Conservation (phyloP, 2,797 vertebrate genomes). For the Pipistrellus pygmaeus region DNA sequence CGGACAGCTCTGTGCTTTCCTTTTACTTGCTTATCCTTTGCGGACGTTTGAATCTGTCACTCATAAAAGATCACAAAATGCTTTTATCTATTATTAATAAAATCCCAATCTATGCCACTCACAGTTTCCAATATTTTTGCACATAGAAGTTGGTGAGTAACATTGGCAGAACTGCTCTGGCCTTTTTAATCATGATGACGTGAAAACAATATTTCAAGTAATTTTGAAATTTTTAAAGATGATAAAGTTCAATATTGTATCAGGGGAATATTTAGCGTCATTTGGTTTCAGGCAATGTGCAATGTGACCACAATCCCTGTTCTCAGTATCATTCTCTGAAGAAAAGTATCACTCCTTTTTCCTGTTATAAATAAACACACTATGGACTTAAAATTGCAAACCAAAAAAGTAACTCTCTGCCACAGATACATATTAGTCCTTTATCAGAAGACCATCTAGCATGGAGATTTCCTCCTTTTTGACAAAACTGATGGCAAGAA, state of each 20-base stretch:
- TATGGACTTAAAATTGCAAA: neutral
- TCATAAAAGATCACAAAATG: neutral
- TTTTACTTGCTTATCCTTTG: neutral
- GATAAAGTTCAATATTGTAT: neutral
- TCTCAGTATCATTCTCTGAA: neutral
- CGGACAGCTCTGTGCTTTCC: neutral
- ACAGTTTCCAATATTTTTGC: neutral
- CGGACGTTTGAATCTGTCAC: neutral
- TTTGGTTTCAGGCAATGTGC: neutral
- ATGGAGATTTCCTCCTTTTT: neutral
- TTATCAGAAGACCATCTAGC: neutral
- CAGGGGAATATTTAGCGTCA: neutral
- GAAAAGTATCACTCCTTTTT: neutral
- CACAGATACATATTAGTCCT: neutral
- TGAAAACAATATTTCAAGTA: neutral
- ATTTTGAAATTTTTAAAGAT: neutral
- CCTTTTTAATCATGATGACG: neutral
- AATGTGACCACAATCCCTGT: neutral
- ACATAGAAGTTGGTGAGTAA: neutral
- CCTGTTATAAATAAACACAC: neutral
- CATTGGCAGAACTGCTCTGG: neutral
- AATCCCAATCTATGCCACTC: neutral
- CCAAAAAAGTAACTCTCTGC: neutral
- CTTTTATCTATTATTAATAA: constrained; percentile 27
- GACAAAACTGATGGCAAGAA: neutral